Evolutionary conservation across 2,888 invertebrate genomes (phyloP).

Genomic region (Agrotis puta): DNA sequence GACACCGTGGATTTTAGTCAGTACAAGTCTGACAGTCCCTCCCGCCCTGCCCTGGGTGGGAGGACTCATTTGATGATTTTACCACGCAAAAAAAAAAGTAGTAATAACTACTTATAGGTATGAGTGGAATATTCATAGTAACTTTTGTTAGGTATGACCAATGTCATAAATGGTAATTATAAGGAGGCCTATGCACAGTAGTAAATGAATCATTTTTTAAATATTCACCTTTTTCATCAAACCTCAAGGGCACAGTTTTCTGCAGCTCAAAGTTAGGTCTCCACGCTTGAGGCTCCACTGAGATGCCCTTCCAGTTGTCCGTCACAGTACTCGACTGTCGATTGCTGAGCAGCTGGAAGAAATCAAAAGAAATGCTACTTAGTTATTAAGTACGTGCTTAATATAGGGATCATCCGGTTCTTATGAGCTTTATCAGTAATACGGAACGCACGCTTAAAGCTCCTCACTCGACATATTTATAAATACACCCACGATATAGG

Average conservation of each 20-base stretch:
- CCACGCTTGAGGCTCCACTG: slow-evolving; percentile 80
- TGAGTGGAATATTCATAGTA: not conserved
- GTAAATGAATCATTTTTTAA: not conserved
- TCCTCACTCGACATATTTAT: too few relatives aligned
- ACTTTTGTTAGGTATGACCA: not conserved
- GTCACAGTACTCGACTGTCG: slow-evolving; percentile 72
- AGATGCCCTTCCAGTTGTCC: slow-evolving; percentile 85
- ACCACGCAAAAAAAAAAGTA: too few relatives aligned
- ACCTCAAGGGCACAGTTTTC: slow-evolving; percentile 91
- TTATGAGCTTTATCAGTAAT: too few relatives aligned
- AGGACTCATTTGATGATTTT: too few relatives aligned
- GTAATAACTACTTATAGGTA: not conserved
- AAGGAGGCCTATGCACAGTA: not conserved
- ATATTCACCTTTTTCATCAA: slow-evolving; percentile 90
- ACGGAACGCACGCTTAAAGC: too few relatives aligned
- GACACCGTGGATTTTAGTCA: too few relatives aligned
- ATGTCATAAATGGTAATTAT: not conserved
- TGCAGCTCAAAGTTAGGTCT: slow-evolving; percentile 93
- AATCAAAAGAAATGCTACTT: not conserved
- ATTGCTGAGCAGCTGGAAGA: slow-evolving; percentile 78
- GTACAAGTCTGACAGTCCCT: too few relatives aligned
- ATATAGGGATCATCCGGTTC: too few relatives aligned
- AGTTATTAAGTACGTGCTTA: too few relatives aligned
- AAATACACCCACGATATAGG: too few relatives aligned
- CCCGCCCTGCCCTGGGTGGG: too few relatives aligned